Evolutionary conservation across 2,888 invertebrate species (phyloP).

Genomic region (Lepidochrysops patricia): DNA sequence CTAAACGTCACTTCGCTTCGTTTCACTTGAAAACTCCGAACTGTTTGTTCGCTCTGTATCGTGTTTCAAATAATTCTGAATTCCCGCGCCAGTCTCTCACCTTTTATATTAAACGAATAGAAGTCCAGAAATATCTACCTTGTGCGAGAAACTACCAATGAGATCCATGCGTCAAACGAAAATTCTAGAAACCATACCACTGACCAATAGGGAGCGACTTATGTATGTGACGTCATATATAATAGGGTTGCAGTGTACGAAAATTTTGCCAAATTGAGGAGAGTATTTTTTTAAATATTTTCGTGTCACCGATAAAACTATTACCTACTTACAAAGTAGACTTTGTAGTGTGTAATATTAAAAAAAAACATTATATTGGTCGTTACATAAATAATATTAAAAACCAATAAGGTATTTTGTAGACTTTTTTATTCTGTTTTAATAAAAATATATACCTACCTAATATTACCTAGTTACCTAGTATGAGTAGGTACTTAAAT

Average conservation of each 20-base stretch:
- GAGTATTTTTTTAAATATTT: not conserved
- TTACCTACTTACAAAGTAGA: too few species aligned
- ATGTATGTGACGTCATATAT: conserved; percentile 22
- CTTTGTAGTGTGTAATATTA: too few species aligned
- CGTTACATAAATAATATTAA: too few species aligned
- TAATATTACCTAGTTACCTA: too few species aligned
- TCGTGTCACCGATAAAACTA: too few species aligned
- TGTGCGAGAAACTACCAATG: conserved; percentile 39
- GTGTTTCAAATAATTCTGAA: conserved; percentile 51
- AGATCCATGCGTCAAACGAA: conserved; percentile 28
- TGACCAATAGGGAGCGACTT: conserved; percentile 34
- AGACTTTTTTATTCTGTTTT: too few species aligned
- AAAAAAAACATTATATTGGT: too few species aligned
- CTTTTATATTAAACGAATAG: conserved; percentile 46
- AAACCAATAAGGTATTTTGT: too few species aligned
- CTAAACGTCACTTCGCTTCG: conserved; percentile 30
- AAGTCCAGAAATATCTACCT: conserved; percentile 40
- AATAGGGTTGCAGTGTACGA: conserved; percentile 11
- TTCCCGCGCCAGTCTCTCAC: conserved; percentile 38
- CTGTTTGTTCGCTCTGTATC: conserved; percentile 37
- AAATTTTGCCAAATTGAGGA: not conserved
- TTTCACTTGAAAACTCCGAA: conserved; percentile 45
- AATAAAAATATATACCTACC: too few species aligned
- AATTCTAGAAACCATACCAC: conserved; percentile 32
- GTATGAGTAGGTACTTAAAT: too few species aligned